Evolutionary conservation across 2,888 invertebrate genomes (phyloP).

Genomic region (Nebria salina): DNA sequence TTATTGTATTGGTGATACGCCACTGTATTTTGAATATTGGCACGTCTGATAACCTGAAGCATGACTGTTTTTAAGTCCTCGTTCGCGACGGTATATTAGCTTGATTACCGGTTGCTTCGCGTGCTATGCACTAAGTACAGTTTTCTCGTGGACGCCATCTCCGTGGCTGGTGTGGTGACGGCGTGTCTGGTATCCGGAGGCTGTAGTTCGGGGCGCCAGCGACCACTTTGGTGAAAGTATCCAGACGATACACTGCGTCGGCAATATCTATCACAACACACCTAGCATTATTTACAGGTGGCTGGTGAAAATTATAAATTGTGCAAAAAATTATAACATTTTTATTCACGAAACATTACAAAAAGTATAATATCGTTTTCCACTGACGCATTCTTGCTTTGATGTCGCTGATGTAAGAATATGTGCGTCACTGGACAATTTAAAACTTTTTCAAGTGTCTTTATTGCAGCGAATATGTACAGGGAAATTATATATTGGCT

Average conservation of each 20-base stretch:
- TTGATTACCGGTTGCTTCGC: background rate
- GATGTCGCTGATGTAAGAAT: too few relatives aligned
- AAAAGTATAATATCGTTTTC: background rate
- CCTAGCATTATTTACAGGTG: background rate
- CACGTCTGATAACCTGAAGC: background rate
- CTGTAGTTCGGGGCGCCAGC: slow-evolving; percentile 26
- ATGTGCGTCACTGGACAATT: too few relatives aligned
- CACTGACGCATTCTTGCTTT: background rate
- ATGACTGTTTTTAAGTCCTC: background rate
- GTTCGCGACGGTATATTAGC: background rate
- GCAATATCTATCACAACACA: background rate
- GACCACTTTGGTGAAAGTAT: slow-evolving; percentile 30
- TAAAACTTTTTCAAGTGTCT: too few relatives aligned
- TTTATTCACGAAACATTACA: background rate
- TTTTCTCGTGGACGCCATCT: slow-evolving; percentile 29
- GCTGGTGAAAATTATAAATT: background rate
- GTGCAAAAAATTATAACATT: background rate
- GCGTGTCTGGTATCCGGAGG: slow-evolving; percentile 13
- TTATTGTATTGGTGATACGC: background rate
- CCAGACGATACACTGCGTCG: slow-evolving; percentile 9
- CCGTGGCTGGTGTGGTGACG: slow-evolving; percentile 27
- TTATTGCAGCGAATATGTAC: too few relatives aligned
- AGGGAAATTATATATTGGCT: too few relatives aligned
- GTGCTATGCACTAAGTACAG: background rate
- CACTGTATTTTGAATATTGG: background rate